Evolutionary conservation across 2,113 vertebrate genomes (phyloP).

Genomic region (Chlamydotis undulata): DNA sequence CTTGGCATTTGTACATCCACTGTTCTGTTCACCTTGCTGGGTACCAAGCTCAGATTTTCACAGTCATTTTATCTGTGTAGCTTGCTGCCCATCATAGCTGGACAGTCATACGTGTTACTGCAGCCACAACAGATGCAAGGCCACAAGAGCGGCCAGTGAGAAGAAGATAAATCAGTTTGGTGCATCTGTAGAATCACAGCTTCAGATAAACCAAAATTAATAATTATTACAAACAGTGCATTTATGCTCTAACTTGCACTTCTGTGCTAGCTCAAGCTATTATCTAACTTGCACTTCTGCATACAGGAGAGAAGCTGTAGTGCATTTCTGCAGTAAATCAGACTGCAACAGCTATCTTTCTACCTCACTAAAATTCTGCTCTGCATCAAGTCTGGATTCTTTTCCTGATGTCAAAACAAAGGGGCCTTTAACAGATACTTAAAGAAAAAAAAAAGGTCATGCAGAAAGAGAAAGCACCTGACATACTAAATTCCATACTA

Average conservation of each 20-base stretch:
- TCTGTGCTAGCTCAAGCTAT: not conserved
- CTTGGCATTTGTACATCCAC: not conserved
- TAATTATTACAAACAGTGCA: not conserved
- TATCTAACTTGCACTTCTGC: not conserved
- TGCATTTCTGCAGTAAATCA: not conserved
- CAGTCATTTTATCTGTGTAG: not conserved
- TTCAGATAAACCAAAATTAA: not conserved
- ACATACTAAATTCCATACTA: not conserved
- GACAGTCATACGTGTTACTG: not conserved
- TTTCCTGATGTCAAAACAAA: not conserved
- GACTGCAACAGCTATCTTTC: not conserved
- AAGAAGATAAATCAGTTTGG: rapidly evolving
- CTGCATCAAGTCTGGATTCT: not conserved
- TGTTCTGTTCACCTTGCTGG: not conserved
- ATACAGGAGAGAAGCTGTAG: not conserved
- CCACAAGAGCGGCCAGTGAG: not conserved
- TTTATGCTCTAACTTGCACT: not conserved
- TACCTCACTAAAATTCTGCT: not conserved
- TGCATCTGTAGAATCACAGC: not conserved
- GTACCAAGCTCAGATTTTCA: not conserved
- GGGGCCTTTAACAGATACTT: not conserved
- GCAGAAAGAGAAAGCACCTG: not conserved
- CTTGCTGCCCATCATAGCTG: not conserved
- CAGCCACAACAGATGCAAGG: not conserved
- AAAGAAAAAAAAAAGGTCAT: not conserved